Percentiles rank a stretch among this genome's conserved stretches.
These are phyloP conservation scores for Onchidella celtica DNA, from an alignment of 2,888 invertebrate species.

Conservation along the genomic window DNA sequence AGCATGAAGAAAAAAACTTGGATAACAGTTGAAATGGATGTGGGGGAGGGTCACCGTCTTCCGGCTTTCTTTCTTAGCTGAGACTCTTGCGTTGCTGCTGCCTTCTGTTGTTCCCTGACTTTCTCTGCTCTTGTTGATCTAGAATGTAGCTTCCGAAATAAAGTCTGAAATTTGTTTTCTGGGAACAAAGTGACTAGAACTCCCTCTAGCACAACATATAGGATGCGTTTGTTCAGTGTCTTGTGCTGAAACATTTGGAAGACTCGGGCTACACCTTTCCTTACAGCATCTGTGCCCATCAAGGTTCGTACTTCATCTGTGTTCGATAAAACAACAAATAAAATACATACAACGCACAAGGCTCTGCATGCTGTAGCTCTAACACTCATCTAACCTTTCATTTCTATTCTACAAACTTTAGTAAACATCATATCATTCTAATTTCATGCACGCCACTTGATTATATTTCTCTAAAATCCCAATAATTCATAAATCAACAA, in stretches of 20 bases:
- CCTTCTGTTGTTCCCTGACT: constrained; percentile 40
- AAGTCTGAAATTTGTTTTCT: constrained; percentile 87
- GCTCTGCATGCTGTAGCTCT: too few species aligned
- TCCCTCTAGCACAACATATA: constrained; percentile 92
- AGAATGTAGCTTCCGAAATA: constrained; percentile 88
- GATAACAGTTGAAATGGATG: too few species aligned
- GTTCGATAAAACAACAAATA: constrained; percentile 60
- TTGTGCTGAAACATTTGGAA: constrained; percentile 94
- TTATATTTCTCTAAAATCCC: too few species aligned
- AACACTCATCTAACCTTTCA: too few species aligned
- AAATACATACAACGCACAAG: too few species aligned
- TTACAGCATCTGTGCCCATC: constrained; percentile 92
- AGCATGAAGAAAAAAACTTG: too few species aligned
- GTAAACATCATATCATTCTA: too few species aligned
- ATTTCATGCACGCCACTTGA: too few species aligned
- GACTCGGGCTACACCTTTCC: constrained; percentile 89
- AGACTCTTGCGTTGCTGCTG: constrained; percentile 30
- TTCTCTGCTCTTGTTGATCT: constrained; percentile 65
- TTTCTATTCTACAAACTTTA: too few species aligned
- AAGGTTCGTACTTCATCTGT: constrained; percentile 93
- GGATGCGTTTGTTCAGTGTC: constrained; percentile 90
- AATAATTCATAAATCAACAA: too few species aligned
- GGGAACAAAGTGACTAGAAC: constrained; percentile 89
- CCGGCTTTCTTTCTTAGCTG: constrained; percentile 40
- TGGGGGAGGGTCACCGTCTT: too few species aligned